These are phyloP conservation scores for Drosophila nikananu DNA, from an alignment of 1,140 invertebrate species.

Conservation along the genomic window DNA sequence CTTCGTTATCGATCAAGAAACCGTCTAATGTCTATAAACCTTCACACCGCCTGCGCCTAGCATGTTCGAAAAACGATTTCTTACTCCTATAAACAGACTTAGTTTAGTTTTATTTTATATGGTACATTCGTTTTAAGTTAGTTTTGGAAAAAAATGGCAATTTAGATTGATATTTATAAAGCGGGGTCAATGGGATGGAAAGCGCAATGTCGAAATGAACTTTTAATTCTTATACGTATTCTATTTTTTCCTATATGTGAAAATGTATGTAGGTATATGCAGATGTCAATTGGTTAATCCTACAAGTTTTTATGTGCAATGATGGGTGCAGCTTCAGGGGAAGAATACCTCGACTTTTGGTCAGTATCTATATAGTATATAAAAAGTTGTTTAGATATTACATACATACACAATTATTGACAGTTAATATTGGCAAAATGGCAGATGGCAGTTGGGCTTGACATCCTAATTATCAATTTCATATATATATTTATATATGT, in stretches of 20 bases:
- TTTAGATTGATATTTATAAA: conserved; percentile 19
- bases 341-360: conserved; percentile 31
- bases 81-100: conserved; percentile 22
- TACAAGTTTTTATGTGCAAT: conserved; percentile 36
- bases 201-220: conserved; percentile 8
- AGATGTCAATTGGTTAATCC: conserved; percentile 16
- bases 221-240: conserved; percentile 23
- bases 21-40: conserved; percentile 55
- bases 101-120: conserved; percentile 23
- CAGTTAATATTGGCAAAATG: conserved; percentile 73
- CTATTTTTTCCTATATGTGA: conserved; percentile 7
- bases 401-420: conserved; percentile 66
- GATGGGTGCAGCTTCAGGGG: conserved; percentile 39
- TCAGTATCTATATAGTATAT: conserved; percentile 12
- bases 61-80: conserved; percentile 22
- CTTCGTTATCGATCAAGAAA: conserved; percentile 56
- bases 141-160: conserved; percentile 28
- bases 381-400: conserved; percentile 46
- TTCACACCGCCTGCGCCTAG: conserved; percentile 6
- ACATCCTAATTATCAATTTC: conserved; percentile 46
- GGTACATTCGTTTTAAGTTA: conserved; percentile 27
- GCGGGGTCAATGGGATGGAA: conserved; percentile 16
- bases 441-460: conserved; percentile 57
- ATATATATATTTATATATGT: neutral
- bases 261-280: conserved; percentile 6